Percentiles rank a stretch among this genome's conserved stretches.
These are phyloP conservation scores for Trichogramma pretiosum DNA, from an alignment of 1,140 invertebrate genomes.

Conservation along the genomic window DNA sequence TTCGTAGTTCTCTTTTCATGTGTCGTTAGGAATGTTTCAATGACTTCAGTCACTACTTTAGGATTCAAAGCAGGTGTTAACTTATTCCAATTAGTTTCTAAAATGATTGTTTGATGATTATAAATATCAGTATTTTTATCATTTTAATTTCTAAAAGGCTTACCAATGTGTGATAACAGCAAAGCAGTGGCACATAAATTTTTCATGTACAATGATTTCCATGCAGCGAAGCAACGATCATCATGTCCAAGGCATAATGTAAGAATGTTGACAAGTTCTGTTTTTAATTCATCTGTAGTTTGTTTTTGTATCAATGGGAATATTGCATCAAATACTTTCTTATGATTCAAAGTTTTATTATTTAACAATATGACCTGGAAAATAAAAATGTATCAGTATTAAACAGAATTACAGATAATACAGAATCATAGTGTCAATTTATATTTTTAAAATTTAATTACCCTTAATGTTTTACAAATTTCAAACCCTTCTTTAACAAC, in stretches of 20 bases:
- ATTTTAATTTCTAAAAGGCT: slow-evolving; percentile 19
- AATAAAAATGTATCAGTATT: too few relatives aligned
- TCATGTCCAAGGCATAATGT: slow-evolving; percentile 44
- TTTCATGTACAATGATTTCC: slow-evolving; percentile 49
- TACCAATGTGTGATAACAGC: slow-evolving; percentile 45
- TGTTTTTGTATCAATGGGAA: slow-evolving; percentile 39
- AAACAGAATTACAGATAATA: background rate
- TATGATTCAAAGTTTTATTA: slow-evolving; percentile 36
- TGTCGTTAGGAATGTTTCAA: slow-evolving; percentile 27
- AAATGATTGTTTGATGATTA: slow-evolving; percentile 17
- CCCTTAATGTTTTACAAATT: slow-evolving; percentile 39
- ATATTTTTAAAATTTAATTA: slow-evolving; percentile 24
- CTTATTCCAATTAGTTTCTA: slow-evolving; percentile 32
- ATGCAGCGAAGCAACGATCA: slow-evolving; percentile 44
- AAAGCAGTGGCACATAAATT: slow-evolving; percentile 43
- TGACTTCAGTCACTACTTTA: slow-evolving; percentile 29
- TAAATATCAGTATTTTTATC: slow-evolving; percentile 1
- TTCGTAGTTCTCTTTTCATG: slow-evolving; percentile 37
- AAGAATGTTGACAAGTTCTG: slow-evolving; percentile 41
- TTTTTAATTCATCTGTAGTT: slow-evolving; percentile 31
- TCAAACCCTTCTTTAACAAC: slow-evolving; percentile 28
- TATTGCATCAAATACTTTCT: slow-evolving; percentile 41
- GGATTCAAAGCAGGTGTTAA: slow-evolving; percentile 26
- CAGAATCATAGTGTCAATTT: background rate
- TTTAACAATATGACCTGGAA: slow-evolving; percentile 35